Evolutionary conservation across 37 sponge, comb jelly and placozoan genomes (phyloP), one percentile per base, ranked within the genome.

Genomic region (Trichoplax adhaerens): DNA sequence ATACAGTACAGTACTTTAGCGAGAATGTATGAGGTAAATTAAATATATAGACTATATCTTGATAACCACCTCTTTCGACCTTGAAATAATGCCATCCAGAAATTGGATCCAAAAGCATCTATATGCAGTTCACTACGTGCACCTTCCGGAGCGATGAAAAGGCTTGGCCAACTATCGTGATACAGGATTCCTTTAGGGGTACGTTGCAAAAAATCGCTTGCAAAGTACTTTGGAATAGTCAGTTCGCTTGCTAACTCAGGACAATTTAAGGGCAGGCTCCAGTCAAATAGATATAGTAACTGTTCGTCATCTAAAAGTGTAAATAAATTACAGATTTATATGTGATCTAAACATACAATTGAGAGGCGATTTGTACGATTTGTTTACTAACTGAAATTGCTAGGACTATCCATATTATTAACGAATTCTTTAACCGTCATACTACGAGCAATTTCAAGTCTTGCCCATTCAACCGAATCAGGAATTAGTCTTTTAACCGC

Each of bases 21-120:
- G 29, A 29, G 29, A 29, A 29, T 29, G 29, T 29, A 29, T 29
- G 29, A 29, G 29, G 29, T 29, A 29, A 29, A 29, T 29, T 29
- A 29, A 29, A 29, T 29, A 29, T 29, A 29, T 29, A 29, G 29
- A 29, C 29, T 29, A 29, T 29, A 29, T 29, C 29, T 29, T 29
- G 29, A 29, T 29, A 29, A 29, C 29, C 29, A 87, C 88, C 81
- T 83, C 76, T 88, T 88, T 65, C 67, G 78, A 5, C 89, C 89
- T 75, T 88, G 65, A 70, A 88, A 84, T 5, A 88, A 60, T 48
- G 89, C 89, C 89, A 88, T 88, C 89, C 89, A 88, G 79, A 88
- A 88, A 72, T 84, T 88, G 10, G 89, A 88, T 48, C 89, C 86
- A 81, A 88, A 88, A 1, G 89, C 77, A 70, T 88, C 89, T 3